phyloP scores from a whole-genome alignment of 2,113 vertebrate genomes.

The Acanthisitta chloris region DNA sequence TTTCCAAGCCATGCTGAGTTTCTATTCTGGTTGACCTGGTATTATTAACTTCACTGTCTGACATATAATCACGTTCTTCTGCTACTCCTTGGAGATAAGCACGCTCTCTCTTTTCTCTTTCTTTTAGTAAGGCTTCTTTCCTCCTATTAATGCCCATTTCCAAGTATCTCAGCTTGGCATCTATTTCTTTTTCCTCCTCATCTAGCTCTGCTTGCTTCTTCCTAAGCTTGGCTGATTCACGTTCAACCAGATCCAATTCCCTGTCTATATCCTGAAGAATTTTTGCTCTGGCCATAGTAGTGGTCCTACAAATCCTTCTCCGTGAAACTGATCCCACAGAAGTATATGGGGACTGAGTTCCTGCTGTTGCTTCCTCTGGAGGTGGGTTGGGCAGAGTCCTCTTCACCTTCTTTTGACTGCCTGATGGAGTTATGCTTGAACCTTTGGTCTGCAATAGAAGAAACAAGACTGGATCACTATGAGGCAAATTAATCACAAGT shows the following conservation, averaged over 20 bases:
- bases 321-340: conserved; percentile 84
- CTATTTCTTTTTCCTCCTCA: conserved; percentile 98
- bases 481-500: background rate
- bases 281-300: conserved; percentile 96
- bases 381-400: conserved; percentile 95
- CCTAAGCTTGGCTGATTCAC: conserved; percentile 96
- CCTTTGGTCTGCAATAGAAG: conserved; percentile 81
- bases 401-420: conserved; percentile 95
- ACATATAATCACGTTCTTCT: conserved; percentile 98
- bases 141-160: conserved; percentile 99
- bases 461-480: conserved; percentile 34
- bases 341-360: conserved; percentile 81
- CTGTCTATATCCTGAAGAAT: conserved; percentile 98
- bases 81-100: conserved; percentile 98
- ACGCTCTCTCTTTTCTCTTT: conserved; percentile 95
- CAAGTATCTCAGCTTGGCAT: conserved; percentile 94
- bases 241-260: conserved; percentile 94
- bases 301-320: conserved; percentile 92
- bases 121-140: conserved; percentile 95
- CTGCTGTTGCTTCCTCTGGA: conserved; percentile 84
- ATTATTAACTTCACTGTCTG: conserved; percentile 96
- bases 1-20: conserved; percentile 85
- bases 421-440: conserved; percentile 78
- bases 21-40: conserved; percentile 86
- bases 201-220: conserved; percentile 98